Percentiles rank a stretch among this genome's conserved stretches.
phyloP scores from a whole-genome alignment of 1,140 invertebrate species.

The Mycetomoellerius zeteki region DNA sequence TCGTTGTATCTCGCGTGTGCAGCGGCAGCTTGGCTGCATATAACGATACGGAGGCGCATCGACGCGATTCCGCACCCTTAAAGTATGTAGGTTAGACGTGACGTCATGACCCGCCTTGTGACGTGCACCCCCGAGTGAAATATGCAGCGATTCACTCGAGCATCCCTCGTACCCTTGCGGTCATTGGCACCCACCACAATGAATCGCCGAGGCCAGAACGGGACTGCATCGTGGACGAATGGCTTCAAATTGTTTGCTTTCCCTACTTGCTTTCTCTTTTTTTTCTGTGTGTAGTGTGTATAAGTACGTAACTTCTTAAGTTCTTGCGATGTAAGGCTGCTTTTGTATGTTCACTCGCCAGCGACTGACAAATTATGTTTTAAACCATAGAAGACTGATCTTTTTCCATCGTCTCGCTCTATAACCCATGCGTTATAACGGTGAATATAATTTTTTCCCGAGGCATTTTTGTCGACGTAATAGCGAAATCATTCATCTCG shows the following conservation, averaged over 20 bases:
- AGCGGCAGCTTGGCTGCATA: conserved; percentile 23
- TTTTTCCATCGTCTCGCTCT: conserved; percentile 20
- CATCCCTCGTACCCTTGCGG: conserved; percentile 73
- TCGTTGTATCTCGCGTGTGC: conserved; percentile 42
- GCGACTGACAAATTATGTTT: conserved; percentile 49
- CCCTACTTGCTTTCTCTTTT: not conserved
- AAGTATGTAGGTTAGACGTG: conserved; percentile 80
- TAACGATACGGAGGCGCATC: conserved; percentile 48
- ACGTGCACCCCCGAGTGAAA: conserved; percentile 77
- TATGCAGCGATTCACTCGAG: conserved; percentile 77
- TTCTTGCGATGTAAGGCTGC: not conserved
- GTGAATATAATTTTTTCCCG: conserved; percentile 14
- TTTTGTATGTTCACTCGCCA: conserved; percentile 20
- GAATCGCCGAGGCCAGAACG: conserved; percentile 44
- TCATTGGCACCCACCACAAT: conserved; percentile 76
- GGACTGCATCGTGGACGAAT: not conserved
- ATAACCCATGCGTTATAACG: conserved; percentile 26
- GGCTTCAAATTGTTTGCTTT: not conserved
- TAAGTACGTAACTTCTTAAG: conserved; percentile 15
- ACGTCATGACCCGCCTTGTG: conserved; percentile 80
- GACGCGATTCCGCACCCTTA: conserved; percentile 55
- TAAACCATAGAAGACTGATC: conserved; percentile 24
- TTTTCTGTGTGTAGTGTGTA: not conserved
- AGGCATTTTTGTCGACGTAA: conserved; percentile 5
- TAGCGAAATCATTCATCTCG: not conserved